These are phyloP conservation scores for Antrozous pallidus DNA, from an alignment of 2,797 vertebrate genomes.

Conservation along the genomic window DNA sequence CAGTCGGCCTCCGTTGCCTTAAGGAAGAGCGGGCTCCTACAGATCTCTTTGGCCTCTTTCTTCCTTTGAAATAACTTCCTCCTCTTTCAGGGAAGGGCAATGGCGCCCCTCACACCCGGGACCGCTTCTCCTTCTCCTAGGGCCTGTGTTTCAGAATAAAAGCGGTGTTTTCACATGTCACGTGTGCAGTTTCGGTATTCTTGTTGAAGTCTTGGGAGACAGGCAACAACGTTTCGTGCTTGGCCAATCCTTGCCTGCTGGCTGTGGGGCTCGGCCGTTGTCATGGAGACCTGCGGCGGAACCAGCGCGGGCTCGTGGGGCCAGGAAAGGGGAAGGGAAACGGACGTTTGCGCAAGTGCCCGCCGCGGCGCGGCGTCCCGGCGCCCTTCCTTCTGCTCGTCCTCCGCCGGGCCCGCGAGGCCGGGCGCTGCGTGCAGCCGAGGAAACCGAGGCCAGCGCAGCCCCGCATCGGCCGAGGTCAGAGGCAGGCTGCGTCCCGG, in stretches of 20 bases:
- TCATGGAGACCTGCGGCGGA: constrained; percentile 45
- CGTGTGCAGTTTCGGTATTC: not conserved
- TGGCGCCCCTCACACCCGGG: not conserved
- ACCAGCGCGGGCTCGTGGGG: constrained; percentile 37
- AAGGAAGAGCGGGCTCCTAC: not conserved
- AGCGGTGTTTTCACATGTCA: constrained; percentile 47
- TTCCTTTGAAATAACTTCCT: not conserved
- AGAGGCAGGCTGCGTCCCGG: too few relatives aligned
- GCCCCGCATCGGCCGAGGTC: not conserved
- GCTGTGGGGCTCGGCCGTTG: not conserved
- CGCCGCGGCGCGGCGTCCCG: too few relatives aligned
- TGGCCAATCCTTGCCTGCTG: not conserved
- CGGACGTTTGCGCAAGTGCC: too few relatives aligned
- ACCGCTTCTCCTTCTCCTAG: not conserved
- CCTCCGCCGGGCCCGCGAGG: not conserved
- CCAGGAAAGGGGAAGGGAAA: too few relatives aligned
- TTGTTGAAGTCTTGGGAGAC: not conserved
- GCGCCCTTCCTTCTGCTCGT: not conserved
- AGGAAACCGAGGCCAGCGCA: not conserved
- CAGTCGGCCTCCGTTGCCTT: not conserved
- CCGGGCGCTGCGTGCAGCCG: not conserved
- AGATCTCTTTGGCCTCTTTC: not conserved
- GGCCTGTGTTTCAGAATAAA: constrained; percentile 60
- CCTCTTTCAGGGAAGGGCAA: not conserved
- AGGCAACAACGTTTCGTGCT: not conserved